These are phyloP conservation scores for Cyclopterus lumpus DNA, from an alignment of 2,797 vertebrate genomes.

Conservation along the genomic window DNA sequence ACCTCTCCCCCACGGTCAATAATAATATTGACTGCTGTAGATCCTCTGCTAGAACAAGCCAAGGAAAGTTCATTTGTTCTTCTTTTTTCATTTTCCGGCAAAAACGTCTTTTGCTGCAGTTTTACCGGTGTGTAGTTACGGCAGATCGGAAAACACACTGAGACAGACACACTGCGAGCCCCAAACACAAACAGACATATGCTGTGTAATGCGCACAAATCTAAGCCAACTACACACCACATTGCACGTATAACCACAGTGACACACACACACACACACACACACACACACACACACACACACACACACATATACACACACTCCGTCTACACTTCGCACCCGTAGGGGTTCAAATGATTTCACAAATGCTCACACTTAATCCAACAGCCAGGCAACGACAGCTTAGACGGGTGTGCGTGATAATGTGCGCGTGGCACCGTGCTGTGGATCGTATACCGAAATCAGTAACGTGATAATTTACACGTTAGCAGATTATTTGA, in stretches of 20 bases:
- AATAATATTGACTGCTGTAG: conserved; percentile 61
- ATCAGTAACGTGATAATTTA: background rate
- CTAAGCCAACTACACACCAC: conserved; percentile 23
- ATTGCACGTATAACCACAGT: conserved; percentile 6
- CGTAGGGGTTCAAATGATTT: conserved; percentile 58
- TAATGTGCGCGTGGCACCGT: background rate
- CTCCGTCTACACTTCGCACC: conserved; percentile 31
- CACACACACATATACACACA: conserved; percentile 9
- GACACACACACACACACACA: background rate
- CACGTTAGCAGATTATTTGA: background rate
- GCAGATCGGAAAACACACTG: conserved; percentile 16
- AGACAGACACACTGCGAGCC: conserved; percentile 7
- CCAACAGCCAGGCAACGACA: conserved; percentile 57
- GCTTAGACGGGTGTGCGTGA: conserved; percentile 34
- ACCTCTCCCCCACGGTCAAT: conserved; percentile 52
- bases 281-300: background rate
- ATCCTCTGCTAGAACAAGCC: conserved; percentile 52
- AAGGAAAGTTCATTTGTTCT: conserved; percentile 42
- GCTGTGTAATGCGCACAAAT: conserved; percentile 19
- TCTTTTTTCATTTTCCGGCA: conserved; percentile 36
- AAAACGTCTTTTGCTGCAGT: conserved; percentile 1
- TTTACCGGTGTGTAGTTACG: conserved; percentile 1
- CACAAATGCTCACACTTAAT: conserved; percentile 63
- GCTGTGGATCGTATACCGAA: conserved; percentile 3
- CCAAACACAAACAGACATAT: conserved; percentile 25